Conservation (phyloP, 37 sponge, comb jelly and placozoan genomes). For the Ianthella basta region DNA sequence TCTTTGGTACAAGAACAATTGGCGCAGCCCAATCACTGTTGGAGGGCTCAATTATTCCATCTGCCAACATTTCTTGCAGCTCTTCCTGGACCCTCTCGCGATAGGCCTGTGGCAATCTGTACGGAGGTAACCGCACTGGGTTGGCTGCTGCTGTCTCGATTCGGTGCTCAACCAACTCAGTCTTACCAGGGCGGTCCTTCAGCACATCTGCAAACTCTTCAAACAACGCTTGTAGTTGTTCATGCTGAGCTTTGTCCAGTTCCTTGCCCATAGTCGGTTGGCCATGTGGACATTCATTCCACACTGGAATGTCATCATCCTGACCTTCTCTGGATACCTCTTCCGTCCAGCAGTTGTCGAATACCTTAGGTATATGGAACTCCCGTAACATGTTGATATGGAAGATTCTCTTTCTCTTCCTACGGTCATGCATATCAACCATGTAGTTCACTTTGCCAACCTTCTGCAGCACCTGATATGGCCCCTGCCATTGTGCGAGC, state of each 20-base stretch:
- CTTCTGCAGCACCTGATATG: conserved; percentile 20
- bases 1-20: no score
- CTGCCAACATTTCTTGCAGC: no score
- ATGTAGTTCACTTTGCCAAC: conserved; percentile 40
- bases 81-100: no score
- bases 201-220: conserved; percentile 31
- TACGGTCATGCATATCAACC: conserved; percentile 25
- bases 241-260: neutral
- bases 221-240: no score
- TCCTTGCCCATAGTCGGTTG: neutral
- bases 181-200: conserved; percentile 24
- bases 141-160: conserved; percentile 4
- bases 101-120: no score
- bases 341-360: no score
- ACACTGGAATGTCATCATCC: no score
- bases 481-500: conserved; percentile 45
- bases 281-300: no score
- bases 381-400: conserved; percentile 45
- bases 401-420: conserved; percentile 34
- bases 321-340: no score
- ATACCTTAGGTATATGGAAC: neutral
- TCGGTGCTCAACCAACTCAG: no score
- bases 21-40: no score
- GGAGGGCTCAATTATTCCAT: no score
- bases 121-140: conserved; percentile 15